Evolutionary conservation across 1,140 invertebrate genomes (phyloP), one percentile per base, ranked within the genome.

Genomic region (Chlorops oryzae): DNA sequence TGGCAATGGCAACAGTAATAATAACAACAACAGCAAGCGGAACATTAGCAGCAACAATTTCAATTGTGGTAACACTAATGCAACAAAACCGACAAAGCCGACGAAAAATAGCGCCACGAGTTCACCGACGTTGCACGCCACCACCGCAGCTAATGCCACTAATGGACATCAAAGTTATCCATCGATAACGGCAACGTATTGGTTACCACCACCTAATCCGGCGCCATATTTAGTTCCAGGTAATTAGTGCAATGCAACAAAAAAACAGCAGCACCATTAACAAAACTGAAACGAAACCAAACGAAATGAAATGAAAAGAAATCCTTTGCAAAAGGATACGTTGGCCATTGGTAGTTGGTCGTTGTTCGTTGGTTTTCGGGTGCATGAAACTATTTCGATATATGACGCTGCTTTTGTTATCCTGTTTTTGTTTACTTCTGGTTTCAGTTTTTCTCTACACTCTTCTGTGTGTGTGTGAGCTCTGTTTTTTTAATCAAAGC

Each of bases 201-300:
- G 86, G 86, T 80, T 85, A 58, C 84, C 85, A 50, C 81, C 85
- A 58, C 78, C 84, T 44, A 83, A 82, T 73, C 81, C 81, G 57
- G 82, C 80, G 57, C 85, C 84, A 62, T 86, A 88, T 77, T 80
- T 85, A 63, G 76, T 87, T 67, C 85, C 85, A 87, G 85, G 85
- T 88, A 71, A 69, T 65, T 69, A 64, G 61, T 62, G 57, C 27
- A 49, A 45, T 22, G 41, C 41, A 44, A 32, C 20, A 40, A 34
- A 23, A 27, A 40, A 37, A 39, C 23, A 38, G 38, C 42, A 43
- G 34, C 42, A 47, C 23, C 27, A 40, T 2, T 17, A 32, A 32
- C 9, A 32, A 32, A 32, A 32, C 28, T 15, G 28, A 32, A 32
- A 15, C 28, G 28, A 32, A 32, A 32, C 28, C 9, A 32, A 32